A percentile compares a stretch with the other conserved stretches of the same genome.
These are phyloP conservation scores for Busseola fusca DNA, from an alignment of 2,888 invertebrate species.

Conservation along the genomic window DNA sequence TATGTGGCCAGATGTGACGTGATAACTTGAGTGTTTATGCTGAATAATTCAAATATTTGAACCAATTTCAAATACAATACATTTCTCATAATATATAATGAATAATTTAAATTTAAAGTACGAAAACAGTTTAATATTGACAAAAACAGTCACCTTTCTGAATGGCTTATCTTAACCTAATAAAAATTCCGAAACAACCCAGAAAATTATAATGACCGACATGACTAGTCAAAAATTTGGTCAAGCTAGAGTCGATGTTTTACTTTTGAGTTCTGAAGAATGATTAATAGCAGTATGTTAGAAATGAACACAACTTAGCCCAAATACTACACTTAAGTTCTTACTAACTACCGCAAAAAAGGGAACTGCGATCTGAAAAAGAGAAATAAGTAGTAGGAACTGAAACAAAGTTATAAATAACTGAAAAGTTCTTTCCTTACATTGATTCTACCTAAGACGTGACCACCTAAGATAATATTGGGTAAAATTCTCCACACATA, in stretches of 20 bases:
- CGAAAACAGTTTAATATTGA: slow-evolving; percentile 40
- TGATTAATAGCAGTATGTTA: background rate
- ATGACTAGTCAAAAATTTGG: slow-evolving; percentile 79
- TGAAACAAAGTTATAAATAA: background rate
- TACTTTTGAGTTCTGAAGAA: slow-evolving; percentile 55
- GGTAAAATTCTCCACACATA: background rate
- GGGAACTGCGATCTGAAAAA: background rate
- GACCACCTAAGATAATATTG: background rate
- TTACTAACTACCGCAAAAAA: background rate
- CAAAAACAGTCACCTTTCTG: slow-evolving; percentile 60
- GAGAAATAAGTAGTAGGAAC: background rate
- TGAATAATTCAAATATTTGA: slow-evolving; percentile 39
- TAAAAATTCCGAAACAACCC: slow-evolving; percentile 81
- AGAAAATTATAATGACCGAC: slow-evolving; percentile 81
- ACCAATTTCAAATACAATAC: slow-evolving; percentile 31
- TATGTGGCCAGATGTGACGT: slow-evolving; percentile 6
- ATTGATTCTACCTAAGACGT: background rate
- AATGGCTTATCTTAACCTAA: slow-evolving; percentile 74
- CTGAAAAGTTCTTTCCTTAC: background rate
- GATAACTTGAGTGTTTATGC: slow-evolving; percentile 16
- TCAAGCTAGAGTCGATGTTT: slow-evolving; percentile 40
- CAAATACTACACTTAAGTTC: background rate
- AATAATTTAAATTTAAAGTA: slow-evolving; percentile 39
- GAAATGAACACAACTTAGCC: background rate
- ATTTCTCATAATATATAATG: slow-evolving; percentile 14